These are phyloP conservation scores for Liodrosophila aerea DNA, from an alignment of 2,888 invertebrate species.

Conservation along the genomic window DNA sequence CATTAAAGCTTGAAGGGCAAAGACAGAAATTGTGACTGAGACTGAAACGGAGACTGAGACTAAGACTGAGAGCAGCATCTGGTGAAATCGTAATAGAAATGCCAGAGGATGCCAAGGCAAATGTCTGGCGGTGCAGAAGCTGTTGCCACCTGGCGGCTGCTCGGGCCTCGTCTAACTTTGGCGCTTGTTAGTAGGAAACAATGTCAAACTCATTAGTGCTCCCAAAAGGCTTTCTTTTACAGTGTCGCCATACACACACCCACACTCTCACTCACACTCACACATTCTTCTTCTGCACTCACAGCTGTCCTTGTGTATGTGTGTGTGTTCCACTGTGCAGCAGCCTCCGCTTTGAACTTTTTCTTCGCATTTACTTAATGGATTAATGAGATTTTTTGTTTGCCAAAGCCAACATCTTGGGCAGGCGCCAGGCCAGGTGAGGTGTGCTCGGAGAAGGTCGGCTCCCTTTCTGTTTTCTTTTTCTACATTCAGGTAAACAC, in stretches of 20 bases:
- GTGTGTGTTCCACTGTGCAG: slow-evolving; percentile 39
- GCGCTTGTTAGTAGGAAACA: slow-evolving; percentile 76
- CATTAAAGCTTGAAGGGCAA: slow-evolving; percentile 50
- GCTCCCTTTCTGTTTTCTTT: not conserved
- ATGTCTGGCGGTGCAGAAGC: slow-evolving; percentile 55
- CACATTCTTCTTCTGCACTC: slow-evolving; percentile 28
- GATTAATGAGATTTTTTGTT: slow-evolving; percentile 77
- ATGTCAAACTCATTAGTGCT: slow-evolving; percentile 79
- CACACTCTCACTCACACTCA: slow-evolving; percentile 27
- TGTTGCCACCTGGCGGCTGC: slow-evolving; percentile 33
- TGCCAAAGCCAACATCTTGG: slow-evolving; percentile 70
- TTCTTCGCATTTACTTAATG: slow-evolving; percentile 72
- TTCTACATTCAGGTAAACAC: slow-evolving; percentile 52
- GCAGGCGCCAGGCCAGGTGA: slow-evolving; percentile 37
- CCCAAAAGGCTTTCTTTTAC: slow-evolving; percentile 76
- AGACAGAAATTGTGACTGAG: not conserved
- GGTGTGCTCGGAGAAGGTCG: slow-evolving; percentile 39
- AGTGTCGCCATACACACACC: slow-evolving; percentile 60
- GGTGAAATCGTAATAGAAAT: slow-evolving; percentile 70
- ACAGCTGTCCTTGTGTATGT: slow-evolving; percentile 46
- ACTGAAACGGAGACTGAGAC: slow-evolving; percentile 15
- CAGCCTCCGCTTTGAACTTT: slow-evolving; percentile 69
- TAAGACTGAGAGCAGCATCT: slow-evolving; percentile 37
- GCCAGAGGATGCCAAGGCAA: slow-evolving; percentile 68
- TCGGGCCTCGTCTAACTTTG: slow-evolving; percentile 63